Evolutionary conservation across 1,140 invertebrate genomes (phyloP), one percentile per base, ranked within the genome.

Genomic region (Aricia agestis): DNA sequence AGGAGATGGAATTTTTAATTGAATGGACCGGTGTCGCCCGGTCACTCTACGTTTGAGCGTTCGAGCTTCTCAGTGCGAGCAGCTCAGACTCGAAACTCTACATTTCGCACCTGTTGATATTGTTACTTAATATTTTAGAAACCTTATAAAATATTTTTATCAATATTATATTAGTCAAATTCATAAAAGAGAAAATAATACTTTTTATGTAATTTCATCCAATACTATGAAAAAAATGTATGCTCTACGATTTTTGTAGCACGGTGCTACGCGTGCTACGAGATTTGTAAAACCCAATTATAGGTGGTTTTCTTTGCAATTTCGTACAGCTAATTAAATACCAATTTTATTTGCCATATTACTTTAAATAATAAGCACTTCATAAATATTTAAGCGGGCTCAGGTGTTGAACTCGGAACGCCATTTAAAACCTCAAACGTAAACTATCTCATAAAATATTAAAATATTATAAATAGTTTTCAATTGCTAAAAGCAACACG

Each of bases 1-100:
- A 91, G 85, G 85, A 89, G 87, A 91, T 91, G 89, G 89, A 91
- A 91, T 91, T 91, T 91, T 91, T 91, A 91, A 91, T 91, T 91
- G 85, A 86, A 89, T 86, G 89, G 86, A 88, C 86, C 76, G 68
- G 76, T 78, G 76, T 79, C 80, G 80, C 80, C 81, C 85, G 87
- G 89, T 90, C 87, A 89, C 83, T 87, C 70, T 77, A 67, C 71
- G 78, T 70, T 78, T 75, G n/a, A n/a, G n/a, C n/a, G 76, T 76
- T 72, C 31, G 69, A 74, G 70, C 42, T 10, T 36, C 11, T 67
- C 58, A 67, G 58, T 72, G 61, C 36, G 58, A 15, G 45, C 10
- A 1, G 45, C 9, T 52, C 9, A 15, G 3, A 52, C 45, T 52
- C 13, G 11, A 15, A 52, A 52, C 45, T 52, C 45, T 52, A 13